These are phyloP conservation scores for Rachycentron canadum DNA, from an alignment of 2,797 vertebrate species.

Conservation along the genomic window DNA sequence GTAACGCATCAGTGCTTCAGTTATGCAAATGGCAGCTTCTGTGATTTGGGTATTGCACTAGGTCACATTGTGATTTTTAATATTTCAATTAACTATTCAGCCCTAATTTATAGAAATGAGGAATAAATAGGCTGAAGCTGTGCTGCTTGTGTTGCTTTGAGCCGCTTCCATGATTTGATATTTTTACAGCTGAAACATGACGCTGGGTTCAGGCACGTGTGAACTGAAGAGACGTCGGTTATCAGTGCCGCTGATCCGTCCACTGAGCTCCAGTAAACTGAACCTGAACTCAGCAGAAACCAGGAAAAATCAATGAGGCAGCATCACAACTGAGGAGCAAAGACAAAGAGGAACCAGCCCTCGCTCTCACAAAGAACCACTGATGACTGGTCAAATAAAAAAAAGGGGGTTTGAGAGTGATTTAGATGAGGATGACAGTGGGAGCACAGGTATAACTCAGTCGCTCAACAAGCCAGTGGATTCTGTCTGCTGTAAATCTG, in stretches of 20 bases:
- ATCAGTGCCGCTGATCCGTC: not conserved
- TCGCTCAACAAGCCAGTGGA: conserved; percentile 49
- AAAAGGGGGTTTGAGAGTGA: conserved; percentile 44
- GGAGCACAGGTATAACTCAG: conserved; percentile 61
- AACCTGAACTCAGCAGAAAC: conserved; percentile 57
- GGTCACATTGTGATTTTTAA: too few species aligned
- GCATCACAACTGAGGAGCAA: conserved; percentile 17
- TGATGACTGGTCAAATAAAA: conserved; percentile 24
- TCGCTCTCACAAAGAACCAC: conserved; percentile 23
- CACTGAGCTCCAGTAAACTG: conserved; percentile 39
- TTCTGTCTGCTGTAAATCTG: conserved; percentile 60
- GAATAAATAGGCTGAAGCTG: not conserved
- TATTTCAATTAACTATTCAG: too few species aligned
- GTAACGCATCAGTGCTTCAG: too few species aligned
- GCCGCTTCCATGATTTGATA: not conserved
- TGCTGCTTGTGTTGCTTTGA: not conserved
- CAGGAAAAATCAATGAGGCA: conserved; percentile 33
- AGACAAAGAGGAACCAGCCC: conserved; percentile 33
- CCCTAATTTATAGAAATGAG: not conserved
- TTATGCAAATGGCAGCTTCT: too few species aligned
- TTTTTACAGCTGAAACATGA: conserved; percentile 10
- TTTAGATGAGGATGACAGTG: conserved; percentile 20
- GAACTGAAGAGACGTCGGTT: conserved; percentile 20
- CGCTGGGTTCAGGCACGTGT: not conserved
- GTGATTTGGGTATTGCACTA: too few species aligned